Evolutionary conservation across 2,888 invertebrate genomes (phyloP), one percentile per base, ranked within the genome.

Genomic region (Idaea biselata): DNA sequence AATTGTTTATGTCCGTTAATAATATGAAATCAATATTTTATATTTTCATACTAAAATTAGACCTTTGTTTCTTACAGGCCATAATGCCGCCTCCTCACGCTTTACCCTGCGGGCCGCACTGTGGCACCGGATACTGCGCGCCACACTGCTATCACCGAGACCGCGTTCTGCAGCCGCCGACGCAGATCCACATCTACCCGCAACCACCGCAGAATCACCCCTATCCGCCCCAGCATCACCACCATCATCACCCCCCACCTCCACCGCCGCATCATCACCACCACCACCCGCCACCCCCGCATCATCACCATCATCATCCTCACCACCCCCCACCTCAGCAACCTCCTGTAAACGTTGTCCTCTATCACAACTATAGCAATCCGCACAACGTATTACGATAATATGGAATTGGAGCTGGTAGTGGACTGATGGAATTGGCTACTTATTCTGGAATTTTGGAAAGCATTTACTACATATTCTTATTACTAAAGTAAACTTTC

Each of bases 21-120:
- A 5, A 5, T 25, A 25, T 25, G 25, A 3, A 25, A 25, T 25
- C 25, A 25, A 25, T 7, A 44, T 8, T 3, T 1, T 44, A 3
- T 44, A 7, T 44, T 33, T 44, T 11, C 11, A 11, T 44, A 14
- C 14, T 44, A 44, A 1, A 7, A 61, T 16, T 8, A 55, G 0
- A 55, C 58, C 58, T 11, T 53, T 61, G 33, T 57, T 66, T 63
- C 57, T 62, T 64, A 63, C 6, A 76, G 88, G 44, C 44, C 14
- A 86, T 17, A 57, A 89, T 89, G 90, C 78, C 84, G 1, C 86
- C 87, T 0, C 88, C 87, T 0, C 83, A 87, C 74, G 73, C 76
- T 2, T 59, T 75, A 25, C 87, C 87, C 1, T 89, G 89, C 65
- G 87, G 88, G 0, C 85, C 87, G 0, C 71, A 76, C 69, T 89